These are phyloP conservation scores for Synaphobranchus kaupii DNA, from an alignment of 2,797 vertebrate genomes.

Conservation along the genomic window DNA sequence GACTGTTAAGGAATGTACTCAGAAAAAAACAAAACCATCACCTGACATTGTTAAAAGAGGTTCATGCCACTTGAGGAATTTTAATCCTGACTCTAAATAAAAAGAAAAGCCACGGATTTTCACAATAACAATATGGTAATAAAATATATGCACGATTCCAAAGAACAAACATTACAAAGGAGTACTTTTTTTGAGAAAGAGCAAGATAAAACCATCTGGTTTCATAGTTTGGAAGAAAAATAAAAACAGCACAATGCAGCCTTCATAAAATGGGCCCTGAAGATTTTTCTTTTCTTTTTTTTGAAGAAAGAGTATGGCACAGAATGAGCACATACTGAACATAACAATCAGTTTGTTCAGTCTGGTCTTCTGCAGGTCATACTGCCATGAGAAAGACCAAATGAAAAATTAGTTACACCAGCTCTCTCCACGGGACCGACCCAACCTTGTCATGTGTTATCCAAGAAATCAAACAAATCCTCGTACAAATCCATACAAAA, in stretches of 20 bases:
- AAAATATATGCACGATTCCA: slow-evolving; percentile 76
- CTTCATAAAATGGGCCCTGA: slow-evolving; percentile 59
- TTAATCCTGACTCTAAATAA: slow-evolving; percentile 64
- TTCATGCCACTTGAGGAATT: slow-evolving; percentile 76
- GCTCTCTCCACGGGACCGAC: not conserved
- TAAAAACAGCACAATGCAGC: slow-evolving; percentile 63
- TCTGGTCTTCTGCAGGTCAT: slow-evolving; percentile 41
- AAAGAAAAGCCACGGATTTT: slow-evolving; percentile 70
- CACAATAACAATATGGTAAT: slow-evolving; percentile 76
- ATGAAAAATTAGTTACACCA: slow-evolving; percentile 28
- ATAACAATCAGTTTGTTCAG: slow-evolving; percentile 55
- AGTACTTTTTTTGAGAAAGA: slow-evolving; percentile 64
- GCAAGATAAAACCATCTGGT: slow-evolving; percentile 55
- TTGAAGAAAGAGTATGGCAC: slow-evolving; percentile 45
- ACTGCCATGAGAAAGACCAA: slow-evolving; percentile 32
- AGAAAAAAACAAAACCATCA: not conserved
- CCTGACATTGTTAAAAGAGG: slow-evolving; percentile 45
- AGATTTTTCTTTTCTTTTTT: not conserved
- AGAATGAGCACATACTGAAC: slow-evolving; percentile 39
- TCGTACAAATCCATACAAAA: slow-evolving; percentile 16
- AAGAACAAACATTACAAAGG: slow-evolving; percentile 70
- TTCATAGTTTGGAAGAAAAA: slow-evolving; percentile 62
- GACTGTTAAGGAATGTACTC: not conserved
- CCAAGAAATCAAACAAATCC: not conserved
- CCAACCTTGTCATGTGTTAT: not conserved